phyloP scores from a whole-genome alignment of 2,888 invertebrate species.

The Macrosoma leucophasiata region DNA sequence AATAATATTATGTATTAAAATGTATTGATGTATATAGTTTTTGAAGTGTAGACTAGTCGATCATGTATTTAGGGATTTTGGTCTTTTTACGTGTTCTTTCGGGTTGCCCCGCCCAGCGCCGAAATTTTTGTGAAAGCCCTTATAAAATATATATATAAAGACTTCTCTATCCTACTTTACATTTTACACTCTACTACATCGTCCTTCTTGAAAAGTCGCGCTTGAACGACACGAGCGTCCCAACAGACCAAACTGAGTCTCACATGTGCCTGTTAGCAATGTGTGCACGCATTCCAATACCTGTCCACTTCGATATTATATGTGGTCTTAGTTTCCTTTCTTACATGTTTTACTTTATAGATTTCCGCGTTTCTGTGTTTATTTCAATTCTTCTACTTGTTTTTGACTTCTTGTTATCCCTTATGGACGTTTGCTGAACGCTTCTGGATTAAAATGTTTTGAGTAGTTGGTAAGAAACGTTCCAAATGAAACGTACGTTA shows the following conservation, averaged over 20 bases:
- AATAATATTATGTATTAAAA: slow-evolving; percentile 14
- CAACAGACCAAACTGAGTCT: slow-evolving; percentile 40
- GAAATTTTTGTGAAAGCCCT: slow-evolving; percentile 50
- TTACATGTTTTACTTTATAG: slow-evolving; percentile 48
- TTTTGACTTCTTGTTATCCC: slow-evolving; percentile 42
- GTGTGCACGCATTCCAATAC: slow-evolving; percentile 71
- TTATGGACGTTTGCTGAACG: slow-evolving; percentile 31
- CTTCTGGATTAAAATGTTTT: no score
- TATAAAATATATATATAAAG: slow-evolving; percentile 40
- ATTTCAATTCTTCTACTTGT: slow-evolving; percentile 49
- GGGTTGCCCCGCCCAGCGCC: slow-evolving; percentile 73
- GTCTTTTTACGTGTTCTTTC: slow-evolving; percentile 41
- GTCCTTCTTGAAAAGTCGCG: slow-evolving; percentile 33
- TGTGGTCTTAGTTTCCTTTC: slow-evolving; percentile 65
- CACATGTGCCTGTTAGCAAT: slow-evolving; percentile 68
- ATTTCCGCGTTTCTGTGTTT: slow-evolving; percentile 52
- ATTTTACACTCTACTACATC: slow-evolving; percentile 54
- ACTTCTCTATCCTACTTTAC: slow-evolving; percentile 54
- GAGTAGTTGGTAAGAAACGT: no score
- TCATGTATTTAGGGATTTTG: slow-evolving; percentile 57
- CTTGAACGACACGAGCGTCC: slow-evolving; percentile 49
- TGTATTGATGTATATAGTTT: slow-evolving; percentile 12
- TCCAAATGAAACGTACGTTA: slow-evolving; percentile 10
- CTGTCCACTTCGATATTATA: slow-evolving; percentile 70
- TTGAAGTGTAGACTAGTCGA: slow-evolving; percentile 18